phyloP scores from a whole-genome alignment of 2,888 invertebrate genomes.

The Coleophora flavipennella region DNA sequence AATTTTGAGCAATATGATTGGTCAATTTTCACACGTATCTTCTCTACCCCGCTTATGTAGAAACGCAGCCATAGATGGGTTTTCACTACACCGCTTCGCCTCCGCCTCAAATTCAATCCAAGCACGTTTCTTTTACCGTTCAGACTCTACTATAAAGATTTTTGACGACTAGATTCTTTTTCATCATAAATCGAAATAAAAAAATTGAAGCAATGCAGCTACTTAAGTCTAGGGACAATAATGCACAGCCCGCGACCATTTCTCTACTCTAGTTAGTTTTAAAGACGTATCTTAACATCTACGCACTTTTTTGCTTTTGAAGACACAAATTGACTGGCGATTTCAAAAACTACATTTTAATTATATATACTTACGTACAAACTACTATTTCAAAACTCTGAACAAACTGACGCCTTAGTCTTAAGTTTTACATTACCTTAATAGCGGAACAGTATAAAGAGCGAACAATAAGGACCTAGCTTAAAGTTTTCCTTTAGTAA shows the following conservation, averaged over 20 bases:
- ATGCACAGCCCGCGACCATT: conserved; percentile 61
- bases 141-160: no score
- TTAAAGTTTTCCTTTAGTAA: no score
- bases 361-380: conserved; percentile 4
- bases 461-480: conserved; percentile 20
- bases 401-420: conserved; percentile 19
- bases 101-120: no score
- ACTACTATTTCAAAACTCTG: conserved; percentile 1
- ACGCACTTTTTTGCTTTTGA: conserved; percentile 31
- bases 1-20: no score
- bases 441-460: conserved; percentile 29
- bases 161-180: no score
- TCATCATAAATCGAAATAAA: no score
- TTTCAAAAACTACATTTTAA: conserved; percentile 30
- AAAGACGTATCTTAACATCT: conserved; percentile 36
- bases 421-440: conserved; percentile 14
- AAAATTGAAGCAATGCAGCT: conserved; percentile 17
- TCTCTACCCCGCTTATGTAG: no score
- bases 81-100: no score
- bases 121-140: no score
- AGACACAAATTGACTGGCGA: conserved; percentile 50
- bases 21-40: no score
- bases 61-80: no score
- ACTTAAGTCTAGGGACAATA: conserved; percentile 50
- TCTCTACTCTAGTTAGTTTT: conserved; percentile 49